Conservation (phyloP, 2,888 invertebrate species). For the Noctua janthina region DNA sequence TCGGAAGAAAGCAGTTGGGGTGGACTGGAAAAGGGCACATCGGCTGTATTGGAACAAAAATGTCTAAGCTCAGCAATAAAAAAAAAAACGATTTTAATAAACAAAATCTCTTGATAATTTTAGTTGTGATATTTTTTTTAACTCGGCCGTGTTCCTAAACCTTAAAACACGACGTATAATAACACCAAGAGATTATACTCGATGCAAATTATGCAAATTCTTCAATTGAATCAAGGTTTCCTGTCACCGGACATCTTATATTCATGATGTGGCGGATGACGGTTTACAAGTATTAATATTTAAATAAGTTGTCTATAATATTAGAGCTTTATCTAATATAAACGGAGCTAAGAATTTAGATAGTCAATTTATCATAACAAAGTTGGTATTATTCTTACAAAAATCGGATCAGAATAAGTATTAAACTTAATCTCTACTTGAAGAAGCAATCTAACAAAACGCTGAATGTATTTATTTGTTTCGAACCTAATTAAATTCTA, state of each 20-base stretch:
- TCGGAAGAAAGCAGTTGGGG: slow-evolving; percentile 10
- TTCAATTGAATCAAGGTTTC: slow-evolving; percentile 84
- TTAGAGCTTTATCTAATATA: slow-evolving; percentile 8
- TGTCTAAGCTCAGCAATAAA: not conserved
- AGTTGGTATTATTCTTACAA: slow-evolving; percentile 7
- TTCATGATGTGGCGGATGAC: slow-evolving; percentile 64
- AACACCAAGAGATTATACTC: slow-evolving; percentile 45
- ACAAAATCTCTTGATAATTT: not conserved
- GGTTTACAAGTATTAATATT: slow-evolving; percentile 49
- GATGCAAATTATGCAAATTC: slow-evolving; percentile 84
- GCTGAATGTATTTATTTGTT: slow-evolving; percentile 47
- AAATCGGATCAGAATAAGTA: slow-evolving; percentile 23
- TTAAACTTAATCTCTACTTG: slow-evolving; percentile 44
- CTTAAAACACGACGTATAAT: slow-evolving; percentile 21
- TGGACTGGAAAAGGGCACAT: slow-evolving; percentile 1
- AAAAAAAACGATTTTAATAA: not conserved
- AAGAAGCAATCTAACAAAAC: slow-evolving; percentile 43
- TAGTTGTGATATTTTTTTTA: not conserved
- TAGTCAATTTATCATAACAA: slow-evolving; percentile 23
- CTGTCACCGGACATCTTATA: slow-evolving; percentile 77
- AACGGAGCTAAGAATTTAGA: slow-evolving; percentile 13
- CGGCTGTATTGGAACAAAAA: not conserved
- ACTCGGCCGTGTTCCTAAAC: not conserved
- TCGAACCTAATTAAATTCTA: slow-evolving; percentile 74
- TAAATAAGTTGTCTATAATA: slow-evolving; percentile 43